These are phyloP conservation scores for Danionella dracula DNA, from an alignment of 2,797 vertebrate genomes.

Conservation along the genomic window DNA sequence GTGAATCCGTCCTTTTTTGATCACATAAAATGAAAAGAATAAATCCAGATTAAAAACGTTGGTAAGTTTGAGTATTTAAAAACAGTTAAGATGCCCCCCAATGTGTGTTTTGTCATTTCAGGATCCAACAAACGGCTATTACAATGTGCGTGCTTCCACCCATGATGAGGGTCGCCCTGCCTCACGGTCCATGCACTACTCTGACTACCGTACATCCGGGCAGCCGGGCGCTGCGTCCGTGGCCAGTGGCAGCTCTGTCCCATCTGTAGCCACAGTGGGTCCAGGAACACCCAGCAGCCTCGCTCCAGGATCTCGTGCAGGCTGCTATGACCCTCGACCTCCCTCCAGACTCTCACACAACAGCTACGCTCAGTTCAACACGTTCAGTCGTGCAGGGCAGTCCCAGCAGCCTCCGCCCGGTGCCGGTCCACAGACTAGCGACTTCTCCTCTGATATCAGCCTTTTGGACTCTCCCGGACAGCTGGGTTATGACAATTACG, in stretches of 20 bases:
- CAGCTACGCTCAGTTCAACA: constrained; percentile 92
- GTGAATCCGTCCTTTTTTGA: too few relatives aligned
- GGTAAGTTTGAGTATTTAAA: background rate
- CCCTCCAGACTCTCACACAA: constrained; percentile 91
- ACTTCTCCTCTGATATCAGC: constrained; percentile 71
- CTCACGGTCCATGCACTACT: constrained; percentile 85
- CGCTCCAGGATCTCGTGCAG: constrained; percentile 75
- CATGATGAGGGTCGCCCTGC: constrained; percentile 84
- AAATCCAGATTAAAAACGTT: too few relatives aligned
- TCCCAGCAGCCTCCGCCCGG: constrained; percentile 65
- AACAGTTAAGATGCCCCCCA: too few relatives aligned
- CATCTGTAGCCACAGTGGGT: constrained; percentile 65
- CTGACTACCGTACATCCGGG: constrained; percentile 79
- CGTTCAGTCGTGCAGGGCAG: constrained; percentile 74
- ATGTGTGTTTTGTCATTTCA: constrained; percentile 43
- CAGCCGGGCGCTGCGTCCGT: constrained; percentile 62
- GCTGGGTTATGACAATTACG: constrained; percentile 89
- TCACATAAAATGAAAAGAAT: too few relatives aligned
- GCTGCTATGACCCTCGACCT: constrained; percentile 83
- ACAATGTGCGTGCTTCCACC: constrained; percentile 86
- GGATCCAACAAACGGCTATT: constrained; percentile 96
- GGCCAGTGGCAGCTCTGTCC: constrained; percentile 64
- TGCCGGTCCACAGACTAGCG: constrained; percentile 57
- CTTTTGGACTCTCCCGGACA: constrained; percentile 79
- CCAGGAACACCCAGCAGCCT: constrained; percentile 70